Conservation (phyloP, 2,888 invertebrate genomes). For the Palloptera scutellata region DNA sequence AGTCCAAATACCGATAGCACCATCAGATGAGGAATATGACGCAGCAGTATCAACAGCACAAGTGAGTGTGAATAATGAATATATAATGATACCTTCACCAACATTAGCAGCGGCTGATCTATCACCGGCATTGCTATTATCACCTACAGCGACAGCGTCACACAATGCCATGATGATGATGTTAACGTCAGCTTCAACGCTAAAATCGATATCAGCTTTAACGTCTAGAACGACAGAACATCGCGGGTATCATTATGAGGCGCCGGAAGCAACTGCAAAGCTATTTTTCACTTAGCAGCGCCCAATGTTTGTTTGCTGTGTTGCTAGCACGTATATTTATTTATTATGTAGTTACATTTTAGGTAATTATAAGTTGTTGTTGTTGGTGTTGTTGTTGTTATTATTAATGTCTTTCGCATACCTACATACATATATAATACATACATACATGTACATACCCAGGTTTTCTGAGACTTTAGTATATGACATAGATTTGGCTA, state of each 20-base stretch:
- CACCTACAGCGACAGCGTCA: background rate
- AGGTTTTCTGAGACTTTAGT: too few relatives aligned
- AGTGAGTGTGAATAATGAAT: background rate
- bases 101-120: background rate
- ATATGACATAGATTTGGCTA: too few relatives aligned
- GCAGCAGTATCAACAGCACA: conserved; percentile 14
- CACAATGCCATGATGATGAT: background rate
- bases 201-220: background rate
- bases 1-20: conserved; percentile 40
- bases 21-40: conserved; percentile 50
- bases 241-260: conserved; percentile 13
- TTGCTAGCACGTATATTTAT: too few relatives aligned
- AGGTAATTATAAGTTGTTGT: too few relatives aligned
- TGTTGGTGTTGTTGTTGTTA: too few relatives aligned
- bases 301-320: too few relatives aligned
- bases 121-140: background rate
- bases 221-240: background rate
- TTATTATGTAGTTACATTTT: too few relatives aligned
- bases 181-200: background rate
- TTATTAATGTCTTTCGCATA: too few relatives aligned
- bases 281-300: too few relatives aligned
- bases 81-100: background rate
- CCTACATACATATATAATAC: too few relatives aligned
- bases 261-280: background rate
- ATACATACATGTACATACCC: too few relatives aligned